phyloP scores from a whole-genome alignment of 2,888 invertebrate species.

The Tanytarsus gracilentus region DNA sequence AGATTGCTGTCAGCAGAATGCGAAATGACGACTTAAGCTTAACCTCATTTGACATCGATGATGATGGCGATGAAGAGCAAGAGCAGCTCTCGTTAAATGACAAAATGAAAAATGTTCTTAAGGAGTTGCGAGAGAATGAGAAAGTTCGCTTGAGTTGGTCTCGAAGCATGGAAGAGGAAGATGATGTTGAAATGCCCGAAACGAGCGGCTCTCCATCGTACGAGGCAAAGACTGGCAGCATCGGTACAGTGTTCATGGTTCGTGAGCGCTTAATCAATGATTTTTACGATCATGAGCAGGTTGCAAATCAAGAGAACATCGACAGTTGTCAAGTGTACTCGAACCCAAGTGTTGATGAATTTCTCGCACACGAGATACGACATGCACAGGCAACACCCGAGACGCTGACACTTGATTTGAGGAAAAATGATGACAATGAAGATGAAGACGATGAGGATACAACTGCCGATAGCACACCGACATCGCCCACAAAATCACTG shows the following conservation, averaged over 20 bases:
- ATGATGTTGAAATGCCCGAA: conserved; percentile 33
- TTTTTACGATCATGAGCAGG: conserved; percentile 25
- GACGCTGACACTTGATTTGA: conserved; percentile 15
- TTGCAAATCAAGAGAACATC: not conserved
- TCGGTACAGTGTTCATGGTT: conserved; percentile 29
- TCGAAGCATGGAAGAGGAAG: conserved; percentile 40
- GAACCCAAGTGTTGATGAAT: conserved; percentile 38
- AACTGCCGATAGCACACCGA: conserved; percentile 9
- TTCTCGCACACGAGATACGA: conserved; percentile 19
- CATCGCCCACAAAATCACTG: conserved; percentile 14
- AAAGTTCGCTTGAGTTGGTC: conserved; percentile 44
- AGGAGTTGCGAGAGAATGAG: conserved; percentile 42
- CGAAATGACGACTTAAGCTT: conserved; percentile 31
- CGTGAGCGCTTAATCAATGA: conserved; percentile 30
- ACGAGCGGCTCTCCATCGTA: conserved; percentile 31
- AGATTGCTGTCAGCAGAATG: conserved; percentile 38
- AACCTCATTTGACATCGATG: conserved; percentile 27
- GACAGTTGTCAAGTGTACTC: conserved; percentile 41
- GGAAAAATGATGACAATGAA: conserved; percentile 12
- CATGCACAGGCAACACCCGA: conserved; percentile 9
- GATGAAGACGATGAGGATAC: conserved; percentile 14
- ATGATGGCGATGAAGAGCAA: conserved; percentile 36
- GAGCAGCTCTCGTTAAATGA: conserved; percentile 43
- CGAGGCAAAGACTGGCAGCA: conserved; percentile 30
- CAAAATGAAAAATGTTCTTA: conserved; percentile 45